A percentile compares a stretch with the other conserved stretches of the same genome.
Evolutionary conservation across 1,140 invertebrate species (phyloP).

Genomic region (Drosophila lacertosa): DNA sequence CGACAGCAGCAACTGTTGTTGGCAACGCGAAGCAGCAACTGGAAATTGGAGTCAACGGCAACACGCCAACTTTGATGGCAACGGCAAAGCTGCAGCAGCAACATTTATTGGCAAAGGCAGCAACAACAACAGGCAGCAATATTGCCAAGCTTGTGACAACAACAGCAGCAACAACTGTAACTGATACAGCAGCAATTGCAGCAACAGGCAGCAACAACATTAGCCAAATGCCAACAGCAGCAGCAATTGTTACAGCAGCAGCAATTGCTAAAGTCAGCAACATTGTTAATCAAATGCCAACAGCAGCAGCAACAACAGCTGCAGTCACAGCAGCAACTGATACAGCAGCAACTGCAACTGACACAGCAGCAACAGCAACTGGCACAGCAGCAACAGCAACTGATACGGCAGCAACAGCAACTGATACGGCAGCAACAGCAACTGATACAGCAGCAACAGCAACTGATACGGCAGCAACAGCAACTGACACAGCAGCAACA

Average conservation of each 20-base stretch:
- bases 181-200: constrained; percentile 19
- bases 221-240: too few relatives aligned
- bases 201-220: too few relatives aligned
- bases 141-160: too few relatives aligned
- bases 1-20: constrained; percentile 36
- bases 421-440: too few relatives aligned
- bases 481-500: not conserved
- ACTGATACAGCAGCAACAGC: not conserved
- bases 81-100: constrained; percentile 17
- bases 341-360: not conserved
- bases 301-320: not conserved
- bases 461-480: not conserved
- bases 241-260: not conserved
- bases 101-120: not conserved
- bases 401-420: too few relatives aligned
- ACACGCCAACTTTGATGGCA: constrained; percentile 34
- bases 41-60: constrained; percentile 33
- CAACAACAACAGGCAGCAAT: constrained; percentile 4
- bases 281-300: too few relatives aligned
- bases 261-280: not conserved
- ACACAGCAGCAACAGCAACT: not conserved
- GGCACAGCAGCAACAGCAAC: not conserved
- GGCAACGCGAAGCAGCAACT: constrained; percentile 37
- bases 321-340: not conserved
- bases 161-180: constrained; percentile 4